Base-by-base conservation (phyloP, 92 coral and sea anemone species). In the Epizoanthus rinbou region DNA sequence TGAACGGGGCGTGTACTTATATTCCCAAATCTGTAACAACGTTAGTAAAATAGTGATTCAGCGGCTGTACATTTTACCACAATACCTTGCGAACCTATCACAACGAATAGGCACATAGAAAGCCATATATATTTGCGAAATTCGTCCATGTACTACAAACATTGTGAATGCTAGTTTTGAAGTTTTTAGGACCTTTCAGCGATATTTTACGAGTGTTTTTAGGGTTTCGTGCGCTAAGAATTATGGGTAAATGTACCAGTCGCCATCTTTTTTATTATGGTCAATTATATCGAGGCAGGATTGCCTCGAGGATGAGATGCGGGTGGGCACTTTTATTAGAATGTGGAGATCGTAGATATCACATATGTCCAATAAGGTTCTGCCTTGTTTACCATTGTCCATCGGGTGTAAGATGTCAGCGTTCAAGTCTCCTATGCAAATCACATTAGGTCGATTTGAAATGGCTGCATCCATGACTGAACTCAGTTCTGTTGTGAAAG, bases 371-470 rank as follows among this genome's bases (percentile, higher is more conserved):
- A 28, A 28, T 28, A 28, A 28, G 31, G 31, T 28, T 28, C 31
- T 28, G 31, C 31, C 0, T 87, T 81, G 69, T 41, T 74, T 82
- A 18, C 80, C 80, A 28, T 87, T 87, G 35, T 57, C 76, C 79
- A 74, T 31, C 47, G 91, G 85, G 57, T 87, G 78, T 57, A 76
- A 18, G 37, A 69, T 24, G 54, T 87, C 91, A 60, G 84, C 54
- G 47, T 81, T 87, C 57, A 81, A 52, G 57, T 87, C 84, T 2
- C 87, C 90, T 23, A 87, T 28, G 67, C 86, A 81, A 45, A 86
- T 74, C 24, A 81, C 62, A n/a, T 81, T 33, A 24, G 65, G 8
- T 21, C 87, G 65, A 21, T 84, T 57, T 17, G 70, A 75, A 35
- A 76, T 84, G 41, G 87, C 79, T 45, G 33, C 58, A 8, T 73